A percentile compares a stretch with the other conserved stretches of the same genome.
These are phyloP conservation scores for Corythornis leucogaster DNA, from an alignment of 2,797 vertebrate species.

Conservation along the genomic window DNA sequence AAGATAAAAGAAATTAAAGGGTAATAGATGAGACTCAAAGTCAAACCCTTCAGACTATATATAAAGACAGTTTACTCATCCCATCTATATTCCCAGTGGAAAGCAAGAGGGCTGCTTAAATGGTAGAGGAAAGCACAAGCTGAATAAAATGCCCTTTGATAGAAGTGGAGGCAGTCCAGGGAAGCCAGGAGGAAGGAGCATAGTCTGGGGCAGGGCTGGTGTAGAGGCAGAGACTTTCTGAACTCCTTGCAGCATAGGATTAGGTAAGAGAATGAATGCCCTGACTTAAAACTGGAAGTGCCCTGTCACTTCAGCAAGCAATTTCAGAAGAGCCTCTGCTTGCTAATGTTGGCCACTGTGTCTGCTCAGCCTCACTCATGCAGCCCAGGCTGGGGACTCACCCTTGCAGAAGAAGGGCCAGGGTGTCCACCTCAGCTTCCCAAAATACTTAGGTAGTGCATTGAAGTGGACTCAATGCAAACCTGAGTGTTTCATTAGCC, in stretches of 20 bases:
- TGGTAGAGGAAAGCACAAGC: background rate
- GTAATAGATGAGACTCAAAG: background rate
- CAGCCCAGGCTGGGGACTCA: background rate
- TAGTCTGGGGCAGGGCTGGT: background rate
- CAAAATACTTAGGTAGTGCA: fast-evolving
- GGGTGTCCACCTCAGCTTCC: background rate
- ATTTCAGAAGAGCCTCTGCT: background rate
- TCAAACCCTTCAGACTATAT: background rate
- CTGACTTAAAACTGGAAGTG: background rate
- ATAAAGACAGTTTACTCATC: background rate
- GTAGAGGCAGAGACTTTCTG: background rate
- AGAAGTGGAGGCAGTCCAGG: background rate
- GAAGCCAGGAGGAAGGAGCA: background rate
- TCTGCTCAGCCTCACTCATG: background rate
- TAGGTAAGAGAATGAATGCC: background rate
- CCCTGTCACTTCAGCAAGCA: background rate
- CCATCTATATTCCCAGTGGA: background rate
- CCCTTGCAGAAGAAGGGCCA: fast-evolving
- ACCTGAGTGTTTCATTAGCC: slow-evolving; percentile 5
- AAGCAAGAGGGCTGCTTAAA: background rate
- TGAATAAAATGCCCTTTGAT: background rate
- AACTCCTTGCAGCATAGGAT: fast-evolving
- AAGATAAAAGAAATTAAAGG: background rate
- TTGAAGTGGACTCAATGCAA: background rate
- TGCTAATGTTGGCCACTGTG: fast-evolving